A percentile compares a stretch with the other conserved stretches of the same genome.
These are phyloP conservation scores for Azorinus chamasolen DNA, from an alignment of 2,888 invertebrate species.

Conservation along the genomic window DNA sequence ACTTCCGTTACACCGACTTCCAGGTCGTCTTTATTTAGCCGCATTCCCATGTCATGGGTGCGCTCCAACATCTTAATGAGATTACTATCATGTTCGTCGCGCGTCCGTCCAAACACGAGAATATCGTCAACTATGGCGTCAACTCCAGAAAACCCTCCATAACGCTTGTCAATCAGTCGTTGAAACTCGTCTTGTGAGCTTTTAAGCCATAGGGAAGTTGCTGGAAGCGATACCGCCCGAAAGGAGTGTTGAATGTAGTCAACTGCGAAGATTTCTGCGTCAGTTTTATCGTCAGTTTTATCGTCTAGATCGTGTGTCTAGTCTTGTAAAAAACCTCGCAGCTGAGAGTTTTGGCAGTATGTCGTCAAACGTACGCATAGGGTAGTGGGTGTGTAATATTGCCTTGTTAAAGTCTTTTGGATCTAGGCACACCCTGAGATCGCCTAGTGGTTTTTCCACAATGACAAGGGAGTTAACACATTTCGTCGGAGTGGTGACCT, in stretches of 20 bases:
- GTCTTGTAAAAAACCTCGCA: constrained; percentile 25
- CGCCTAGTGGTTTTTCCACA: constrained; percentile 35
- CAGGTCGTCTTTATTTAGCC: not conserved
- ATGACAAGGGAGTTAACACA: constrained; percentile 45
- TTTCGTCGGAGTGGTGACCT: constrained; percentile 42
- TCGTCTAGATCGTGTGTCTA: constrained; percentile 19
- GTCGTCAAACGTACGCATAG: constrained; percentile 59
- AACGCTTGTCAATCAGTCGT: not conserved
- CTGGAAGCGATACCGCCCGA: constrained; percentile 27
- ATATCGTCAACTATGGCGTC: not conserved
- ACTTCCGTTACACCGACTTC: too few relatives aligned
- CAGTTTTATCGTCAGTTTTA: constrained; percentile 57
- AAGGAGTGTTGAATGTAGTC: constrained; percentile 47
- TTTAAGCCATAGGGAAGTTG: constrained; percentile 61
- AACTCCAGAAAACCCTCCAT: not conserved
- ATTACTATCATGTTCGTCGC: not conserved
- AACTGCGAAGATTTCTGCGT: constrained; percentile 28
- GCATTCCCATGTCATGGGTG: constrained; percentile 4
- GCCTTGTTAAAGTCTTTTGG: constrained; percentile 25
- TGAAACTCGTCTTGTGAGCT: constrained; percentile 52
- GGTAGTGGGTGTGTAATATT: too few relatives aligned
- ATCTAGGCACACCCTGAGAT: constrained; percentile 58
- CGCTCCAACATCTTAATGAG: not conserved
- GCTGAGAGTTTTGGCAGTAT: constrained; percentile 42
- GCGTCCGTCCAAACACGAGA: not conserved